Base-by-base conservation (phyloP, 2,888 invertebrate species). In the Chalcis sispes region DNA sequence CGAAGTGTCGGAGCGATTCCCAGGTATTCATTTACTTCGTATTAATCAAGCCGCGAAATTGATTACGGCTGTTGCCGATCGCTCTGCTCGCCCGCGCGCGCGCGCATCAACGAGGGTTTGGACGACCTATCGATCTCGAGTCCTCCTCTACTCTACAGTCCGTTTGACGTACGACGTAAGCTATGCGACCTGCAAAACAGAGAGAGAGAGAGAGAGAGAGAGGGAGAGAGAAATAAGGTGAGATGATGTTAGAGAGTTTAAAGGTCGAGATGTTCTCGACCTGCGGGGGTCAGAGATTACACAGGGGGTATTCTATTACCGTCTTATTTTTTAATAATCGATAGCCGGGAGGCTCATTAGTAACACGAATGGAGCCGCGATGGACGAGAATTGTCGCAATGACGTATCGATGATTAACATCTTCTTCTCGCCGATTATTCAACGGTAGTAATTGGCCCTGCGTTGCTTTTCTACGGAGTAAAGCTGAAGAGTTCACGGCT, bases 31-130 rank as follows among this genome's bases (percentile, higher is more conserved):
- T 86, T 86, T 86, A 85, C 85, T 82, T 85, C 84, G 82, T 86
- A 87, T 86, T 86, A 87, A 87, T 87, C 87, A 87, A 86, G 85
- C 83, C 81, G 82, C 82, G 82, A 86, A 86, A 87, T 87, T 87
- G 85, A 87, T 87, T 87, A 83, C 83, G 79, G 61, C 78, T 65
- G 76, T 67, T 79, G 72, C 73, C 79, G 69, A 58, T 52, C 27
- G 27, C 8, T 58, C 20, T 27, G 29, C 7, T 25, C 54, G 23
- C n/a, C n/a, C 18, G 32, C 32, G 64, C 32, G 42, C 58, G 76
- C 75, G 67, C 76, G 8, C 72, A 77, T 77, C 76, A 32, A 72
- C 78, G 69, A 65, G 62, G 58, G 32, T 58, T 29, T 13, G n/a
- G 7, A 4, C 59, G 72, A 67, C 48, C 72, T 61, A 76, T 76